Evolutionary conservation across 35 echinoderm and acorn worm genomes (phyloP).

Genomic region (Anneissia japonica): DNA sequence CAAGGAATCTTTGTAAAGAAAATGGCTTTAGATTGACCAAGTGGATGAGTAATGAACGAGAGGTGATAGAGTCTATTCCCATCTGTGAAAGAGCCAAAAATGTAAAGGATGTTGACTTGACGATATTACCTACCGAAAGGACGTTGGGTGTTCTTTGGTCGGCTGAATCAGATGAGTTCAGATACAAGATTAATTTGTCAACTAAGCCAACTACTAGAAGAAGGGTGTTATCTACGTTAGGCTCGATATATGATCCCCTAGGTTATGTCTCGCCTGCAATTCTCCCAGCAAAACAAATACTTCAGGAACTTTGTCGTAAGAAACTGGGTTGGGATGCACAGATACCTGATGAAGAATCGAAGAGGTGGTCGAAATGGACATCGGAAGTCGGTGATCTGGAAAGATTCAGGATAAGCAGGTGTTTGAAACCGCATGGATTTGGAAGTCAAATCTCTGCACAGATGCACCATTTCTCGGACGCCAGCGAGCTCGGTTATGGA

Average conservation of each 20-base stretch:
- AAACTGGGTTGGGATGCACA: conserved; percentile 30
- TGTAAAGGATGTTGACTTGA: too few species aligned
- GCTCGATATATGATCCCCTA: conserved; percentile 41
- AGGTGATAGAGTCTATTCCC: neutral
- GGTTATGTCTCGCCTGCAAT: conserved; percentile 12
- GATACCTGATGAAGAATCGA: neutral
- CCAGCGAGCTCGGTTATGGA: conserved; percentile 51
- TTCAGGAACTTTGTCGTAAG: conserved; percentile 27
- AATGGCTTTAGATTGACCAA: too few species aligned
- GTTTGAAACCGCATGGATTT: conserved; percentile 43
- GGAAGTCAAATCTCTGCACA: conserved; percentile 7
- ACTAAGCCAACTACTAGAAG: conserved; percentile 12
- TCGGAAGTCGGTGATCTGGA: conserved; percentile 1
- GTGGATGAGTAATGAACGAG: too few species aligned
- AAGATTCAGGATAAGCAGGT: conserved; percentile 29
- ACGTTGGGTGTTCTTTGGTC: neutral
- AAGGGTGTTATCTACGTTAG: conserved; percentile 19
- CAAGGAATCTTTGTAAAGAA: neutral
- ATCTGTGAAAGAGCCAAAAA: too few species aligned
- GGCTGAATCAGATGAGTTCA: conserved; percentile 2
- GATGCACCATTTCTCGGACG: conserved; percentile 66
- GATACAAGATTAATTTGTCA: conserved; percentile 2
- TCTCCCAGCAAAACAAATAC: conserved; percentile 20
- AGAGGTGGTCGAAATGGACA: conserved; percentile 5
- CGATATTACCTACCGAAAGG: conserved; percentile 15